Conservation (phyloP, 1,140 invertebrate genomes). For the Bombus ignitus region DNA sequence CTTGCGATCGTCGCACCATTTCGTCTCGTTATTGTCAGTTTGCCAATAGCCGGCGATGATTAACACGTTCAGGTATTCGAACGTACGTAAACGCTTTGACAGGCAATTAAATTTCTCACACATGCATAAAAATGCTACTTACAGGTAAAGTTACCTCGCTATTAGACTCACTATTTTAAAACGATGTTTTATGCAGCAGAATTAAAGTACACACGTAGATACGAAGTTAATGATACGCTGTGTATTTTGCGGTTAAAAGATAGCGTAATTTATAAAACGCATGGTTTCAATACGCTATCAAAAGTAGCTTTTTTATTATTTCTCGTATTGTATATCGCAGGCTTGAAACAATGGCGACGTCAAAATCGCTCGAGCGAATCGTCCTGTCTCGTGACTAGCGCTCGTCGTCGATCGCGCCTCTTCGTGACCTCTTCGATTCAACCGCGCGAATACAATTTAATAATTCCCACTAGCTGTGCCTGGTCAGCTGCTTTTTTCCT, state of each 20-base stretch:
- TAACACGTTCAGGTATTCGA: background rate
- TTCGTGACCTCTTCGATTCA: constrained; percentile 27
- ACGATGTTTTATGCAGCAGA: too few species aligned
- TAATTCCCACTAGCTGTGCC: constrained; percentile 13
- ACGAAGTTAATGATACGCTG: background rate
- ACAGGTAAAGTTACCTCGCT: background rate
- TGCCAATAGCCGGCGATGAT: background rate
- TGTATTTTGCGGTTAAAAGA: background rate
- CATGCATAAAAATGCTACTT: background rate
- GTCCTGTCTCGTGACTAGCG: constrained; percentile 39
- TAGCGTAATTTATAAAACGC: background rate
- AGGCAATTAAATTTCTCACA: too few species aligned
- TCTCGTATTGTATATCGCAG: background rate
- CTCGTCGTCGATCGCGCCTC: constrained; percentile 22
- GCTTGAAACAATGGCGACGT: background rate
- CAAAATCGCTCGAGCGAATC: constrained; percentile 30
- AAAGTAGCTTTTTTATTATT: background rate
- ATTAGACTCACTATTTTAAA: background rate
- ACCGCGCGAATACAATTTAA: constrained; percentile 34
- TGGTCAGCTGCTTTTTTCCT: background rate
- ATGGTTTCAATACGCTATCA: background rate
- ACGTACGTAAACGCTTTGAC: background rate
- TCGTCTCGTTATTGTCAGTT: constrained; percentile 14
- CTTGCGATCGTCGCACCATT: background rate
- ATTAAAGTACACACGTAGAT: background rate